phyloP scores from a whole-genome alignment of 2,888 invertebrate genomes.

The Cephus nigrinus region DNA sequence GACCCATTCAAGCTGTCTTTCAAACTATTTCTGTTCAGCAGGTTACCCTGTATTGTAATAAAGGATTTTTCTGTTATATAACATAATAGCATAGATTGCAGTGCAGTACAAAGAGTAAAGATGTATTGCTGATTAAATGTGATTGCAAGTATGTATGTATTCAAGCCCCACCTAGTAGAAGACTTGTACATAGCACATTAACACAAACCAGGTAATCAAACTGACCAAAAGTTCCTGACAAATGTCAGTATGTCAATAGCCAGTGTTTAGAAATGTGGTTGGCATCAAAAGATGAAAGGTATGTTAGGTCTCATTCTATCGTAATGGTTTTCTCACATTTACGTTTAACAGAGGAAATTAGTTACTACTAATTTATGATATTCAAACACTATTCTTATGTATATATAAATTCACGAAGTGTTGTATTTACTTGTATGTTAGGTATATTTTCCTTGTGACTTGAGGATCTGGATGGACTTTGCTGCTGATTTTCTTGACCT shows the following conservation, averaged over 20 bases:
- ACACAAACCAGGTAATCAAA: background rate
- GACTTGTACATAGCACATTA: background rate
- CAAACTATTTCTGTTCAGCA: constrained; percentile 61
- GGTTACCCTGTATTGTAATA: constrained; percentile 51
- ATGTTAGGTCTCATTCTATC: background rate
- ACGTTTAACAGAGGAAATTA: background rate
- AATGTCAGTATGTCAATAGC: background rate
- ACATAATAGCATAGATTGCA: constrained; percentile 12
- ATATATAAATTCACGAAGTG: background rate
- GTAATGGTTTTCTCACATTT: background rate
- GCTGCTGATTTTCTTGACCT: constrained; percentile 84
- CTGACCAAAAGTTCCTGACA: background rate
- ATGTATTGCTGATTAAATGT: background rate
- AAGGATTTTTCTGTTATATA: constrained; percentile 19
- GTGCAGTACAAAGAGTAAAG: background rate
- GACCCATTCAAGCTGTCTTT: constrained; percentile 61
- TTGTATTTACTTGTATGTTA: constrained; percentile 56
- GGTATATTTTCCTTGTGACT: constrained; percentile 63
- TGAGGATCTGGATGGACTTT: constrained; percentile 72
- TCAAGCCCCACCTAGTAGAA: background rate
- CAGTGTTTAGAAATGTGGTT: background rate
- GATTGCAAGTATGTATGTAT: background rate
- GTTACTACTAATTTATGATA: background rate
- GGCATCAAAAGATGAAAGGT: background rate
- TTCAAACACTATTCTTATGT: background rate